A percentile compares a stretch with the other conserved stretches of the same genome.
phyloP scores from a whole-genome alignment of 2,797 vertebrate genomes.

The Prunella strophiata region DNA sequence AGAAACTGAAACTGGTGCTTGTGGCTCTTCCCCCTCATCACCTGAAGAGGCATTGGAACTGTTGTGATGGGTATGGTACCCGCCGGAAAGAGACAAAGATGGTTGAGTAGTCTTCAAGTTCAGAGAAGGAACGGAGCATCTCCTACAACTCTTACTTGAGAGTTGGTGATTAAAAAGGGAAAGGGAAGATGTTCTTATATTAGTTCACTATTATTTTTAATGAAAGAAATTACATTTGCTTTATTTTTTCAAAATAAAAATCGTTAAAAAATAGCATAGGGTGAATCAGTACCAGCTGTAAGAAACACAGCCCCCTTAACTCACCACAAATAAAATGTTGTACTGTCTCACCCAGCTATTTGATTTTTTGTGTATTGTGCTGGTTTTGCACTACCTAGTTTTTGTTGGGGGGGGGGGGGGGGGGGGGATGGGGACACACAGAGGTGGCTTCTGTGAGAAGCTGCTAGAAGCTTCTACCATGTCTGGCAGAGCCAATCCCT shows the following conservation, averaged over 20 bases:
- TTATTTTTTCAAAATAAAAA: background rate
- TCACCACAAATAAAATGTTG: background rate
- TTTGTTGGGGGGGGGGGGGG: background rate
- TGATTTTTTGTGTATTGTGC: background rate
- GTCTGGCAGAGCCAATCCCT: background rate
- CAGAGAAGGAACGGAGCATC: background rate
- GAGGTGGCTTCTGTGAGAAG: background rate
- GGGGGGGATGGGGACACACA: background rate
- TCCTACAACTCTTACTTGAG: background rate
- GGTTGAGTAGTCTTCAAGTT: background rate
- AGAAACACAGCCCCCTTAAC: background rate
- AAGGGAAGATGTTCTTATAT: background rate
- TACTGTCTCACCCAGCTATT: background rate
- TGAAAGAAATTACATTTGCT: background rate
- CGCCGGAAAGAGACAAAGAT: background rate
- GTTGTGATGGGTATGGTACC: background rate
- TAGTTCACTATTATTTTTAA: background rate
- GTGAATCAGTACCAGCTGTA: background rate
- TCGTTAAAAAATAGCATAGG: background rate
- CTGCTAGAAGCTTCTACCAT: background rate
- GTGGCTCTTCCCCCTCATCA: background rate
- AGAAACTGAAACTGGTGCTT: background rate
- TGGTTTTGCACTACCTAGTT: background rate
- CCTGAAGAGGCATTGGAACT: background rate
- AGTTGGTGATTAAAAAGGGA: background rate